phyloP scores from a whole-genome alignment of 1,140 invertebrate genomes.

The Calephelis virginiensis region DNA sequence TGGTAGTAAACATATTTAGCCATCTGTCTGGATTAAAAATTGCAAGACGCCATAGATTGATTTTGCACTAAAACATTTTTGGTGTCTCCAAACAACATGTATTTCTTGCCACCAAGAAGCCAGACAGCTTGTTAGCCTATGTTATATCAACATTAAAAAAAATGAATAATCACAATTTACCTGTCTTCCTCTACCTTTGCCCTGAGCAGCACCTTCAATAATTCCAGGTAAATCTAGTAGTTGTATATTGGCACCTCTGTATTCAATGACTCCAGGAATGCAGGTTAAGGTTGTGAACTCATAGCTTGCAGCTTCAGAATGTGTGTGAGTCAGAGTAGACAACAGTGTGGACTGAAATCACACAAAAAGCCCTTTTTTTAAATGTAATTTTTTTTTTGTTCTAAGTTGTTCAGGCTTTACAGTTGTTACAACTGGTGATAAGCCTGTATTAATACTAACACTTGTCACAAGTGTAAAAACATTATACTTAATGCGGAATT shows the following conservation, averaged over 20 bases:
- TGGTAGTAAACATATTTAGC: too few species aligned
- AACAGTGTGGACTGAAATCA: constrained; percentile 90
- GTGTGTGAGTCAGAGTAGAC: constrained; percentile 95
- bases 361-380: not conserved
- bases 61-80: too few species aligned
- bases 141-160: too few species aligned
- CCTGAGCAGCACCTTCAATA: constrained; percentile 97
- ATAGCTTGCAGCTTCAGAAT: constrained; percentile 97
- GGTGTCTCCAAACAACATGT: too few species aligned
- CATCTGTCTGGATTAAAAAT: too few species aligned
- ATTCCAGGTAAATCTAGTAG: constrained; percentile 97
- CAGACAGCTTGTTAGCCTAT: too few species aligned
- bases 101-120: too few species aligned
- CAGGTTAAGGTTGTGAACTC: constrained; percentile 99
- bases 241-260: constrained; percentile 99
- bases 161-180: constrained; percentile 52
- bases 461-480: too few species aligned
- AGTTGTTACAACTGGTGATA: too few species aligned
- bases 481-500: too few species aligned
- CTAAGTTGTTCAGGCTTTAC: not conserved
- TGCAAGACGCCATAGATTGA: too few species aligned
- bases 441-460: too few species aligned
- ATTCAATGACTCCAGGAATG: constrained; percentile 99
- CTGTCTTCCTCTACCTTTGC: constrained; percentile 91
- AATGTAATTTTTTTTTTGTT: not conserved